phyloP scores from a whole-genome alignment of 2,113 vertebrate species.

The Tretioscincus oriximinensis region DNA sequence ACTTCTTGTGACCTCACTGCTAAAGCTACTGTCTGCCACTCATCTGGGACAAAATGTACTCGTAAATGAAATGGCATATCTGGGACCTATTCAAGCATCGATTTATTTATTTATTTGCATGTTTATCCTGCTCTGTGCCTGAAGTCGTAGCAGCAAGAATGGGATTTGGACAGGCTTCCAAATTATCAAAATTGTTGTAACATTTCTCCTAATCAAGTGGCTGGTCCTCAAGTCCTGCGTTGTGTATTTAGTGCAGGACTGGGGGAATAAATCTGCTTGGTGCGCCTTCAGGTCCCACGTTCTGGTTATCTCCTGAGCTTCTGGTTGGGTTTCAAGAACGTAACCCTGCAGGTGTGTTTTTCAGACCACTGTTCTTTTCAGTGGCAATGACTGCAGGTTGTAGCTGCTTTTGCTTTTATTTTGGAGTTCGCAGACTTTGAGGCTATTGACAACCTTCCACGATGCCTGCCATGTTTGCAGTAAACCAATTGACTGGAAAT shows the following conservation, averaged over 20 bases:
- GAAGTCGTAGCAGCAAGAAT: no score
- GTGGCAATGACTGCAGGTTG: fast-evolving
- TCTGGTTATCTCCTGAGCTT: background rate
- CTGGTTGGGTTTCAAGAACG: background rate
- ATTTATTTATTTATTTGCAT: no score
- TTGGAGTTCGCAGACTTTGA: background rate
- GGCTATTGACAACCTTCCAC: no score
- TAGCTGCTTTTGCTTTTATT: background rate
- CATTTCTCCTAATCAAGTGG: no score
- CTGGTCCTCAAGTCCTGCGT: no score
- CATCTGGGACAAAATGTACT: no score
- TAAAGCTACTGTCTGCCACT: background rate
- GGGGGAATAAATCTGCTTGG: no score
- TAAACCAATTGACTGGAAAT: background rate
- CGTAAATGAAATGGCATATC: background rate
- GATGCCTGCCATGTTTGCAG: background rate
- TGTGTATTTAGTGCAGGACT: no score
- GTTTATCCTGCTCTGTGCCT: no score
- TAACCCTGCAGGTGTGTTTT: background rate
- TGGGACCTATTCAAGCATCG: background rate
- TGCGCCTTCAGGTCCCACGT: background rate
- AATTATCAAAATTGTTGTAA: no score
- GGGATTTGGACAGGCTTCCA: background rate
- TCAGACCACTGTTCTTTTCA: background rate
- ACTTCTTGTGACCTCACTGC: background rate